phyloP scores from a whole-genome alignment of 2,113 vertebrate species.

The Nesogale talazaci region DNA sequence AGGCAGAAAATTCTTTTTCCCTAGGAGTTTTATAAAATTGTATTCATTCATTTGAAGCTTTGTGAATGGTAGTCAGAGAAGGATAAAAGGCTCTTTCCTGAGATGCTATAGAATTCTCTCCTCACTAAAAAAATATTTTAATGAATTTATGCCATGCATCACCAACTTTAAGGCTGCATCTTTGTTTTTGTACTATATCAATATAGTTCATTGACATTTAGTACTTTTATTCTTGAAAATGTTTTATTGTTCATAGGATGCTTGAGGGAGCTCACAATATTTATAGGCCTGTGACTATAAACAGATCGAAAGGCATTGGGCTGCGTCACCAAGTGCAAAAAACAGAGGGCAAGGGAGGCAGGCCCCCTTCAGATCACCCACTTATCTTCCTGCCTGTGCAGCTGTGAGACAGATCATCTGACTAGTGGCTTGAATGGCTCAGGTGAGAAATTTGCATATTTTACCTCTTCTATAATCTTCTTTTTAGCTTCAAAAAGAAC shows the following conservation, averaged over 20 bases:
- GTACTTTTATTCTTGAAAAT: conserved; percentile 58
- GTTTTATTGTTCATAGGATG: conserved; percentile 61
- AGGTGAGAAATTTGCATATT: conserved; percentile 13
- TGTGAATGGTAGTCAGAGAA: neutral
- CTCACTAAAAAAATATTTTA: conserved; percentile 42
- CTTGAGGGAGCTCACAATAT: conserved; percentile 62
- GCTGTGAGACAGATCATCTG: neutral
- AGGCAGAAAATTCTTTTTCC: neutral
- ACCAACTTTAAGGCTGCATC: conserved; percentile 27
- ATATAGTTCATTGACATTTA: conserved; percentile 64
- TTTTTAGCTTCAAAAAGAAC: conserved; percentile 12
- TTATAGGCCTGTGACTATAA: conserved; percentile 55
- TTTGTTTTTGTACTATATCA: conserved; percentile 59
- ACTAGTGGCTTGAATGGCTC: neutral
- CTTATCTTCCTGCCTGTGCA: neutral
- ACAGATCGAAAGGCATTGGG: conserved; percentile 49
- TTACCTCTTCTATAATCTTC: neutral
- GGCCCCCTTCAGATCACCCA: neutral
- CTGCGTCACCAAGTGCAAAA: neutral
- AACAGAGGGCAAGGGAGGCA: neutral
- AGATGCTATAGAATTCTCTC: neutral
- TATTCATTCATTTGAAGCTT: conserved; percentile 23
- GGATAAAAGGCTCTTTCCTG: conserved; percentile 7
- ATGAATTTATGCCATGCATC: neutral
- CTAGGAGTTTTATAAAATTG: conserved; percentile 18